These are phyloP conservation scores for Sebastes iracundus DNA, from an alignment of 2,797 vertebrate species.

Conservation along the genomic window DNA sequence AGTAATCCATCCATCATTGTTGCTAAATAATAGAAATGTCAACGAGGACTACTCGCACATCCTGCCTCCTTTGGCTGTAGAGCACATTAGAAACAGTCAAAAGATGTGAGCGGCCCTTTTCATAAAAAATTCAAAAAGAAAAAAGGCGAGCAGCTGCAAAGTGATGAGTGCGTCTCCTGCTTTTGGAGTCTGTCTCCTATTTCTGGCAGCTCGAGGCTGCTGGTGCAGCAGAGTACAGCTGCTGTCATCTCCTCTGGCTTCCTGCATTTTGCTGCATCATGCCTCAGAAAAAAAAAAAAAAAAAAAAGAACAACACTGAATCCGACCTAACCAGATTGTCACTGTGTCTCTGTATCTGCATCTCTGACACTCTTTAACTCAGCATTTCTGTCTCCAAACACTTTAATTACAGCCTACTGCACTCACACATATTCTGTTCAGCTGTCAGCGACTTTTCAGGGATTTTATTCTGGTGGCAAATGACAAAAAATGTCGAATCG, in stretches of 20 bases:
- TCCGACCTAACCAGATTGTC: neutral
- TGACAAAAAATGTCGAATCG: neutral
- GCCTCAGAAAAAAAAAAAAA: neutral
- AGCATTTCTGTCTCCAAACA: neutral
- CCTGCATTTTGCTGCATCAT: conserved; percentile 56
- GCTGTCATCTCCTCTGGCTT: conserved; percentile 36
- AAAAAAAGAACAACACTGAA: neutral
- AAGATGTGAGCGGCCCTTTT: neutral
- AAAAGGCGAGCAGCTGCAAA: conserved; percentile 9
- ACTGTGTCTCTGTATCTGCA: neutral
- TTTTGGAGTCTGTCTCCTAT: conserved; percentile 28
- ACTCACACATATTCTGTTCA: neutral
- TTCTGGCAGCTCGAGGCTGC: conserved; percentile 40
- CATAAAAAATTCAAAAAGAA: conserved; percentile 21
- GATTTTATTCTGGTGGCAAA: neutral
- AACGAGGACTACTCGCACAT: neutral
- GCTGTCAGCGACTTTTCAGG: neutral
- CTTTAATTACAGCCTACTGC: neutral
- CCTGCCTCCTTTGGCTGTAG: neutral
- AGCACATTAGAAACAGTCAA: neutral
- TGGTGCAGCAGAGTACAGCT: conserved; percentile 40
- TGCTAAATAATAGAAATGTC: conserved; percentile 3
- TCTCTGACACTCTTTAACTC: conserved; percentile 4
- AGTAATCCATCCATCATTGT: neutral
- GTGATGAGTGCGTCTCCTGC: conserved; percentile 4